These are phyloP conservation scores for Phoxinus dragarum DNA, from an alignment of 2,797 vertebrate genomes.

Conservation along the genomic window DNA sequence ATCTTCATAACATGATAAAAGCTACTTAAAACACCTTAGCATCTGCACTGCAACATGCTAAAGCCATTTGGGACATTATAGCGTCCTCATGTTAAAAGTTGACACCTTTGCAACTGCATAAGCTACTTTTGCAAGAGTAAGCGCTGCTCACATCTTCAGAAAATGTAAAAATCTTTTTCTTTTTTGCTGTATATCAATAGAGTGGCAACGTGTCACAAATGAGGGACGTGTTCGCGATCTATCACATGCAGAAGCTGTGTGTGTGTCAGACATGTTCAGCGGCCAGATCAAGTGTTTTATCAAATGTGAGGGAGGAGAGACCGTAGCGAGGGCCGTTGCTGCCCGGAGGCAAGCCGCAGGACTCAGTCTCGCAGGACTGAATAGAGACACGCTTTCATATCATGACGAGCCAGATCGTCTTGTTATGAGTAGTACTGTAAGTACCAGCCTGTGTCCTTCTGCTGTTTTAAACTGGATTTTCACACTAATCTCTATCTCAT, in stretches of 20 bases:
- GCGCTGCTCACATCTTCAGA: neutral
- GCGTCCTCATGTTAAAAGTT: neutral
- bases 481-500: constrained; percentile 4
- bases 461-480: neutral
- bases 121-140: neutral
- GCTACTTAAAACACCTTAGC: neutral
- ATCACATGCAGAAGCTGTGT: constrained; percentile 25
- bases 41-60: neutral
- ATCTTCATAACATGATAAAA: neutral
- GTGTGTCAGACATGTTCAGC: neutral
- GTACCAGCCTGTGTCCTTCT: neutral
- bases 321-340: constrained; percentile 26
- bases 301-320: constrained; percentile 48
- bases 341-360: constrained; percentile 50
- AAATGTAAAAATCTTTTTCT: neutral
- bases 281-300: constrained; percentile 50
- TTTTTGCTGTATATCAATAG: neutral
- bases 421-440: neutral
- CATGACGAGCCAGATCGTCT: neutral
- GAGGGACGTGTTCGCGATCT: constrained; percentile 8
- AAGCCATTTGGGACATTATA: neutral
- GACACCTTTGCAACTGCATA: no score
- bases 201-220: constrained; percentile 1
- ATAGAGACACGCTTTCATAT: constrained; percentile 20
- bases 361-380: constrained; percentile 30